Evolutionary conservation across 2,113 vertebrate genomes (phyloP), one percentile per base, ranked within the genome.

Genomic region (Opisthocomus hoazin): DNA sequence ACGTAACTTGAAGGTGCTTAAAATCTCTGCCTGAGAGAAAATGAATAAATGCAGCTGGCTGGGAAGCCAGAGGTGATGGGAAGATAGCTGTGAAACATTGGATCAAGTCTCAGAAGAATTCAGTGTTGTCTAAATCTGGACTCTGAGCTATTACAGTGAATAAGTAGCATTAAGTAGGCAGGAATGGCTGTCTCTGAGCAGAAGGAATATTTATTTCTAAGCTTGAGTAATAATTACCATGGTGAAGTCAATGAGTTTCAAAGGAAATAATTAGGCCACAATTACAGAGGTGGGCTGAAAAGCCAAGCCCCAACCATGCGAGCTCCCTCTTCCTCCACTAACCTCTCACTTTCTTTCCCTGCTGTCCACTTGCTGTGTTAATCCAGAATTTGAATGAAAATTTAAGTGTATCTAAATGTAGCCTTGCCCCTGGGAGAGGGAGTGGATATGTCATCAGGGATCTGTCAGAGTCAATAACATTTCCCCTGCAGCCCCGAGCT

Each of bases 401-500:
- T 71, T 34, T 85, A 83, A 95, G 87, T 81, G 90, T 94, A 50
- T 94, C 92, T 96, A 94, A 97, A 96, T 90, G 93, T 63, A 95
- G 88, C 94, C 83, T 89, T 94, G 87, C 74, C 87, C 91, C 89
- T 71, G 90, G 91, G 82, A 93, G 90, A 75, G 74, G 95, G 92
- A 90, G 93, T 80, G 88, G 91, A 82, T 89, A 69, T 97, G 96
- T 96, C 97, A 96, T 95, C 95, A 71, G 91, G 82, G 89, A 94
- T 88, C 94, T 96, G 97, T 96, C 97, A 96, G 94, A 96, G 89
- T 95, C 96, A 92, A 89, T 97, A 97, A 93, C 68, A 16, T 86
- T 89, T 71, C 80, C 88, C 71, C 89, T 5, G 71, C 93, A 95
- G 92, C 88, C 94, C 32, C 3, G 22, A 96, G 94, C 91, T 37